A percentile compares a stretch with the other conserved stretches of the same genome.
phyloP scores from a whole-genome alignment of 1,140 invertebrate species.

The Cydia pomonella region DNA sequence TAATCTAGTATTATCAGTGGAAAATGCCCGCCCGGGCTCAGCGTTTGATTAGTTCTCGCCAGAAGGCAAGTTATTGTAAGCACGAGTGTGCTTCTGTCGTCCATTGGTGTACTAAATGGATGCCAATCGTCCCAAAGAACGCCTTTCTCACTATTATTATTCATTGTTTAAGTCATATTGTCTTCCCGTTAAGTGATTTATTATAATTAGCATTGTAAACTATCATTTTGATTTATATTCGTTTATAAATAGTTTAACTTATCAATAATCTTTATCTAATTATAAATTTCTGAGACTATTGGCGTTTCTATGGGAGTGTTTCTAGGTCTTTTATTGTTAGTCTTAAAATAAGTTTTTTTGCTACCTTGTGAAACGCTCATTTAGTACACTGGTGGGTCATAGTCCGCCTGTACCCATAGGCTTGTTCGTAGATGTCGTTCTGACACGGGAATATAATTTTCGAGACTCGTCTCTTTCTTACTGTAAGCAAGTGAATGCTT shows the following conservation, averaged over 20 bases:
- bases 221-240: not conserved
- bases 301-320: slow-evolving; percentile 32
- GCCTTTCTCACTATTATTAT: slow-evolving; percentile 13
- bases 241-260: slow-evolving; percentile 6
- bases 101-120: slow-evolving; percentile 62
- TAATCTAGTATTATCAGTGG: slow-evolving; percentile 60
- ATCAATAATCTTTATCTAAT: not conserved
- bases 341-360: slow-evolving; percentile 35
- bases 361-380: slow-evolving; percentile 46
- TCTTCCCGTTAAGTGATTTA: slow-evolving; percentile 9
- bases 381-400: slow-evolving; percentile 61
- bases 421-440: slow-evolving; percentile 67
- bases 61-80: slow-evolving; percentile 58
- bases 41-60: slow-evolving; percentile 53
- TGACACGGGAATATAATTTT: slow-evolving; percentile 58
- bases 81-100: slow-evolving; percentile 66
- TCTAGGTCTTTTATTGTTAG: slow-evolving; percentile 32
- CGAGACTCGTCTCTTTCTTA: slow-evolving; percentile 73
- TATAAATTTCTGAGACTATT: not conserved
- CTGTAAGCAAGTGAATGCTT: slow-evolving; percentile 76
- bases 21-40: slow-evolving; percentile 51
- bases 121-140: not conserved
- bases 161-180: slow-evolving; percentile 5
- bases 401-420: slow-evolving; percentile 73
- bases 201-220: slow-evolving; percentile 3